Evolutionary conservation across 2,888 invertebrate genomes (phyloP).

Genomic region (Drosophila suboccidentalis): DNA sequence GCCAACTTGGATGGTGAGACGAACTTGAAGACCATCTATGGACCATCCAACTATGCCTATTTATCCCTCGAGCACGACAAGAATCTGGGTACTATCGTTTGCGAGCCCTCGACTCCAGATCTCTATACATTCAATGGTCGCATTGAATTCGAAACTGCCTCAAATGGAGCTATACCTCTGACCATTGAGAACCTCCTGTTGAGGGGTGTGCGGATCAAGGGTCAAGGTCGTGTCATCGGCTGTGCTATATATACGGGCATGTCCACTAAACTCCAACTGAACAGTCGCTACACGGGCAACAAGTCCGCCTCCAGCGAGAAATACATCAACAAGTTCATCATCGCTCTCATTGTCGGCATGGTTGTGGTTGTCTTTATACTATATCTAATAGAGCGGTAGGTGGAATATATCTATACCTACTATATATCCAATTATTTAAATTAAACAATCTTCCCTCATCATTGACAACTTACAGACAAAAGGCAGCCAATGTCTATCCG

Average conservation of each 20-base stretch:
- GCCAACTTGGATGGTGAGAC: slow-evolving; percentile 93
- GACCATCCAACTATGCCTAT: slow-evolving; percentile 73
- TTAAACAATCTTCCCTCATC: neutral
- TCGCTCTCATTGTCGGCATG: slow-evolving; percentile 89
- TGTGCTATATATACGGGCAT: slow-evolving; percentile 93
- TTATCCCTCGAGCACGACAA: slow-evolving; percentile 58
- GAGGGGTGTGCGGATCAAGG: slow-evolving; percentile 91
- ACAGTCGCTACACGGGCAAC: slow-evolving; percentile 90
- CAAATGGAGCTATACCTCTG: slow-evolving; percentile 86
- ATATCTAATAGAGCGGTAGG: slow-evolving; percentile 87
- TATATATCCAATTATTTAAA: no score
- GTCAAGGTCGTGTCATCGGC: slow-evolving; percentile 91
- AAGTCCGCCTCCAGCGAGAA: slow-evolving; percentile 90
- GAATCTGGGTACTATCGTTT: slow-evolving; percentile 88
- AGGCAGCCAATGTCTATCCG: slow-evolving; percentile 71
- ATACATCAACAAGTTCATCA: slow-evolving; percentile 90
- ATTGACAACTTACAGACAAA: slow-evolving; percentile 65
- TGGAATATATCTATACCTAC: neutral
- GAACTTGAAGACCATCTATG: slow-evolving; percentile 83
- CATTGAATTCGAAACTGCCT: slow-evolving; percentile 63
- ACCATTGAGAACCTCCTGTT: slow-evolving; percentile 91
- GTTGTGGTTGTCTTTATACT: slow-evolving; percentile 88
- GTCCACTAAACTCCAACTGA: slow-evolving; percentile 93
- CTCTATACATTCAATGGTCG: slow-evolving; percentile 92
- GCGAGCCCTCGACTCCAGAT: slow-evolving; percentile 90